Evolutionary conservation across 2,797 vertebrate genomes (phyloP).

Genomic region (Scleropages formosus): DNA sequence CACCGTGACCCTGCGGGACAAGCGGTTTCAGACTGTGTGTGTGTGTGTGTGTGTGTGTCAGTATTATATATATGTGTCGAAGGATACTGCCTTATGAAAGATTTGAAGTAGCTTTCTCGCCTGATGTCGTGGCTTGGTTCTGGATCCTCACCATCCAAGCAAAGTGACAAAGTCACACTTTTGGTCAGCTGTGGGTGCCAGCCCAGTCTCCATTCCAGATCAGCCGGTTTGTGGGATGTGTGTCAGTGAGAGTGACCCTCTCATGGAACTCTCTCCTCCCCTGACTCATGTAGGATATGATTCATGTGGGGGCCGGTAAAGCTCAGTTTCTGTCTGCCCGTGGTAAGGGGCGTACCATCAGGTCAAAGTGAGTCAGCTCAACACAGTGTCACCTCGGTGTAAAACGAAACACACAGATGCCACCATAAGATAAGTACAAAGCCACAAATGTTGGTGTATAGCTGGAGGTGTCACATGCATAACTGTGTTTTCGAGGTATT

Average conservation of each 20-base stretch:
- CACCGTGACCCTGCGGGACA: too few species aligned
- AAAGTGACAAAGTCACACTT: background rate
- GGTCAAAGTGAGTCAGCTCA: background rate
- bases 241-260: slow-evolving; percentile 1
- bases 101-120: background rate
- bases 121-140: background rate
- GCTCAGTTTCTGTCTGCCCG: background rate
- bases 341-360: background rate
- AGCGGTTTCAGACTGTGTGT: too few species aligned
- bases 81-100: too few species aligned
- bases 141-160: background rate
- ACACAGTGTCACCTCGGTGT: too few species aligned
- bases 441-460: too few species aligned
- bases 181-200: background rate
- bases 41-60: too few species aligned
- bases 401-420: too few species aligned
- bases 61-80: too few species aligned
- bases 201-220: background rate
- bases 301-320: background rate
- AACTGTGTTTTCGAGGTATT: too few species aligned
- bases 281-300: slow-evolving; percentile 9
- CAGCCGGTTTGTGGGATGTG: background rate
- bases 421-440: too few species aligned
- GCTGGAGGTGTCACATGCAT: too few species aligned
- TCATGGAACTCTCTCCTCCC: background rate